Conservation (phyloP, 1,140 invertebrate genomes). For the Pseudobourletiella spinata region DNA sequence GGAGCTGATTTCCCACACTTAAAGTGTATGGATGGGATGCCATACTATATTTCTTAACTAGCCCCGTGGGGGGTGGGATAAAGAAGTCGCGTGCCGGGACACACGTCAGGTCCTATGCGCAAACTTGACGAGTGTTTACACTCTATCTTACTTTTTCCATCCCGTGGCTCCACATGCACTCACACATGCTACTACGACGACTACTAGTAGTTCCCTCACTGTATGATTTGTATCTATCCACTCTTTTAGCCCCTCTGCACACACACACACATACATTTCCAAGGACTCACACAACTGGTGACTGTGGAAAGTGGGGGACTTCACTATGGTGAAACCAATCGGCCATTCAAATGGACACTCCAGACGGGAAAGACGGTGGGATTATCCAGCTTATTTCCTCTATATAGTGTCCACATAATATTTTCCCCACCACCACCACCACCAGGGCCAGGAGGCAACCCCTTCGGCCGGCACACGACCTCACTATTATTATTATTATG, state of each 20-base stretch:
- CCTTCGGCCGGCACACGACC: not conserved
- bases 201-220: not conserved
- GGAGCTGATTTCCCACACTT: not conserved
- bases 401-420: not conserved
- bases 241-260: not conserved
- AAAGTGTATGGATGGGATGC: not conserved
- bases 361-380: conserved; percentile 12
- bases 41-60: conserved; percentile 9
- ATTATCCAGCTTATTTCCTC: conserved; percentile 12
- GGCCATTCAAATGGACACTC: conserved; percentile 11
- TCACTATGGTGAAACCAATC: not conserved
- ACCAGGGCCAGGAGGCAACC: not conserved
- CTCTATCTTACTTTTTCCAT: conserved; percentile 18
- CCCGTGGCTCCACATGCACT: not conserved
- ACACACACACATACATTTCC: not conserved
- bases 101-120: conserved; percentile 7
- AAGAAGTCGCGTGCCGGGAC: conserved; percentile 25
- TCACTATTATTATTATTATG: not conserved
- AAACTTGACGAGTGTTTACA: conserved; percentile 20
- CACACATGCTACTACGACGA: not conserved
- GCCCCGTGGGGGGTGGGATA: conserved; percentile 12
- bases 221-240: not conserved
- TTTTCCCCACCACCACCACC: not conserved
- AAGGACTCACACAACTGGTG: not conserved
- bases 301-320: not conserved